Evolutionary conservation across 2,888 invertebrate genomes (phyloP), one percentile per base, ranked within the genome.

Genomic region (Hemithea aestivaria): DNA sequence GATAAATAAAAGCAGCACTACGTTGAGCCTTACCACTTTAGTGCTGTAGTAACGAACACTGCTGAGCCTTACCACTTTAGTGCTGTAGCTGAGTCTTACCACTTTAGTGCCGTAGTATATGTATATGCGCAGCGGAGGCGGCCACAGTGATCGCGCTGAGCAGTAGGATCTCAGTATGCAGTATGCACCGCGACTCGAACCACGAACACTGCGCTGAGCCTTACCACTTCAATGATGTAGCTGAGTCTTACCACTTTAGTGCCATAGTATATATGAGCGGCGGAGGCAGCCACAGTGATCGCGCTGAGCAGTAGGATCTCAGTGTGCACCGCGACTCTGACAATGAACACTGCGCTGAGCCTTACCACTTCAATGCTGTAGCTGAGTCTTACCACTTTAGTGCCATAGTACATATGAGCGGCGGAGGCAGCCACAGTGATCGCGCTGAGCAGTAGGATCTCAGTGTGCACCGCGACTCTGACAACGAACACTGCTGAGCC

Each of bases 181-280:
- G n/a, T n/a, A 40, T 83, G 73, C 29, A 88, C 74, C 32, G 56
- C 81, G 40, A 68, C 53, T 1, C 70, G 74, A 25, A 29, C 74
- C 24, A 82, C 54, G 9, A 88, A 60, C 30, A 90, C 49, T 63
- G 56, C 16, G n/a, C n/a, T n/a, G n/a, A n/a, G n/a, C n/a, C n/a
- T n/a, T n/a, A n/a, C n/a, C n/a, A n/a, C n/a, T n/a, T n/a, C n/a
- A n/a, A n/a, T n/a, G n/a, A n/a, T n/a, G n/a, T n/a, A n/a, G n/a
- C n/a, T n/a, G n/a, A n/a, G n/a, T n/a, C n/a, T 16, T 16, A 16
- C 16, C 16, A 16, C 16, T 16, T 16, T 16, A 16, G 95, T 89
- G 41, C 98, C 99, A 74, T 98, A 99, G 80, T 96, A 94, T 56
- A 98, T 83, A 75, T 99, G 99, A 26, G 94, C 91, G 25, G 91